Evolutionary conservation across 2,888 invertebrate species (phyloP).

Genomic region (Oscheius sp.): DNA sequence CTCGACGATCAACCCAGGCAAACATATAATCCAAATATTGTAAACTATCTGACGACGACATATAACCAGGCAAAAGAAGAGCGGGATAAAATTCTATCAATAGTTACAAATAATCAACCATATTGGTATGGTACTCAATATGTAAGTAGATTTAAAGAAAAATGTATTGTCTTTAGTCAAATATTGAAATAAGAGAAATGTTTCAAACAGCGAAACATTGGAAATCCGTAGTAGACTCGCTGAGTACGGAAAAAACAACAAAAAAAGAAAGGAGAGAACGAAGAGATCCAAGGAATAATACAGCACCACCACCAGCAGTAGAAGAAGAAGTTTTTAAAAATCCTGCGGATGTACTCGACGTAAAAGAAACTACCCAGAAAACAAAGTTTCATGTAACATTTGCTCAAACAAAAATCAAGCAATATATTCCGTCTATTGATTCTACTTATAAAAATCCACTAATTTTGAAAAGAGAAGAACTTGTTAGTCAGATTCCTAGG

Average conservation of each 20-base stretch:
- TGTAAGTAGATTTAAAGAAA: neutral
- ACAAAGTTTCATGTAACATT: slow-evolving; percentile 19
- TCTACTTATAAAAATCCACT: slow-evolving; percentile 87
- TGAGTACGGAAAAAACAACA: neutral
- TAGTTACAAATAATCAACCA: neutral
- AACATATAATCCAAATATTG: neutral
- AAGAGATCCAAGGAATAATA: slow-evolving; percentile 1
- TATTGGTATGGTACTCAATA: neutral
- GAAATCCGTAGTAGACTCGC: slow-evolving; percentile 8
- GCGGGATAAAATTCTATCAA: neutral
- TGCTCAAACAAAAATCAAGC: slow-evolving; percentile 14
- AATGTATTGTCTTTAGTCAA: neutral
- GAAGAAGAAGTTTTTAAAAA: slow-evolving; percentile 22
- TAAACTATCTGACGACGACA: neutral
- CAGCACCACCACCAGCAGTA: slow-evolving; percentile 17
- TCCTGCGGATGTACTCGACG: slow-evolving; percentile 2
- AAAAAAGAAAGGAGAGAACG: slow-evolving; percentile 21
- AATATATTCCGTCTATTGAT: neutral
- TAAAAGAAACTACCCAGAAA: neutral
- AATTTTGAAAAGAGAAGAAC: slow-evolving; percentile 82
- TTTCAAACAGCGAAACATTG: slow-evolving; percentile 11
- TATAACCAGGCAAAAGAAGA: neutral
- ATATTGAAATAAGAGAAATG: neutral
- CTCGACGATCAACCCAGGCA: slow-evolving; percentile 81
- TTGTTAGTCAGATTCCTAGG: slow-evolving; percentile 24